These are phyloP conservation scores for Anguilla anguilla DNA, from an alignment of 2,797 vertebrate species.

Conservation along the genomic window DNA sequence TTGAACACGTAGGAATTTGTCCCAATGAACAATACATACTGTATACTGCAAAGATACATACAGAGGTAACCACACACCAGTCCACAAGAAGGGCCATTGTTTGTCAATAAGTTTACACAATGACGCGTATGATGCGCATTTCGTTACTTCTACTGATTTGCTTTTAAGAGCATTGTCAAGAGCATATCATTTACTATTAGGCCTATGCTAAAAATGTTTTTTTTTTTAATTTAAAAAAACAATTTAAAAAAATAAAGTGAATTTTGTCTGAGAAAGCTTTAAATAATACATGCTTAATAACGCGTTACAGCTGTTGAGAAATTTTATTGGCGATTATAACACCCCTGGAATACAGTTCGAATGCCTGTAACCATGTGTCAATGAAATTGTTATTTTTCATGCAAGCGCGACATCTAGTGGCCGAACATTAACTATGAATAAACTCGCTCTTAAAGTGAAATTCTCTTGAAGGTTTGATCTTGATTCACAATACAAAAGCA, in stretches of 20 bases:
- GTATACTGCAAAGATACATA: too few relatives aligned
- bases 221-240: too few relatives aligned
- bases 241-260: not conserved
- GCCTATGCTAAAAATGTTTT: too few relatives aligned
- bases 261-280: not conserved
- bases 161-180: not conserved
- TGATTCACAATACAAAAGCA: not conserved
- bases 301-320: not conserved
- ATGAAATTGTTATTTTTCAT: slow-evolving; percentile 20
- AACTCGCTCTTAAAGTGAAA: not conserved
- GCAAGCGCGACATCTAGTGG: slow-evolving; percentile 62
- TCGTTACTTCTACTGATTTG: not conserved
- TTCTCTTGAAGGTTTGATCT: not conserved
- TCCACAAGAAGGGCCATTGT: not conserved
- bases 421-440: not conserved
- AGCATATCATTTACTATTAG: not conserved
- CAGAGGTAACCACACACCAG: not conserved
- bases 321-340: not conserved
- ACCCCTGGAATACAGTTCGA: not conserved
- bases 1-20: too few relatives aligned
- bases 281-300: not conserved
- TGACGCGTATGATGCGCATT: not conserved
- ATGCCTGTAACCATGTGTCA: not conserved
- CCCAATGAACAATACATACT: too few relatives aligned
- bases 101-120: not conserved